Evolutionary conservation across 23 tunicate genomes (phyloP).

Genomic region (Corella eumyota): DNA sequence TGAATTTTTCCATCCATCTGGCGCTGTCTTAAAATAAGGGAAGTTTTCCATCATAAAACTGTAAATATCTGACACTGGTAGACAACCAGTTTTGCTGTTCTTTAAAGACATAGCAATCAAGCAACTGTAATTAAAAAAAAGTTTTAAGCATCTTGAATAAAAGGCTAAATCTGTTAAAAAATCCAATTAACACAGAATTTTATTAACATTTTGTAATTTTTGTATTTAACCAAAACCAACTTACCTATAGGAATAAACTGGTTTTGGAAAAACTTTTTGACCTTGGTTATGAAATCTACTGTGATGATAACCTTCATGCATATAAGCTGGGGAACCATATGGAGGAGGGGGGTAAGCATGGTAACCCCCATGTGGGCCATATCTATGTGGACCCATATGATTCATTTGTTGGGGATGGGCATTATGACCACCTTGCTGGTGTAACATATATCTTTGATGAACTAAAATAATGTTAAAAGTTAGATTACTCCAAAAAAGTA

Average conservation of each 20-base stretch:
- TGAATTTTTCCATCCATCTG: slow-evolving; percentile 95
- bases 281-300: slow-evolving; percentile 28
- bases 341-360: slow-evolving; percentile 91
- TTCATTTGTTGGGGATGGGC: slow-evolving; percentile 35
- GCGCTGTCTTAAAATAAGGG: slow-evolving; percentile 97
- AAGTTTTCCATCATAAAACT: slow-evolving; percentile 97
- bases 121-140: slow-evolving; percentile 47
- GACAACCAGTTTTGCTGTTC: slow-evolving; percentile 79
- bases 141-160: too few relatives aligned
- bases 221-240: neutral
- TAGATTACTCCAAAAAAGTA: neutral
- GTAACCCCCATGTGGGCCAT: slow-evolving; percentile 13
- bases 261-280: slow-evolving; percentile 86
- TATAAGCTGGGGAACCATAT: slow-evolving; percentile 30
- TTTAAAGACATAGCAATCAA: slow-evolving; percentile 88
- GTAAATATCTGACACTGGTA: slow-evolving; percentile 93
- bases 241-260: slow-evolving; percentile 94
- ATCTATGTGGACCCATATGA: slow-evolving; percentile 22
- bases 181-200: neutral
- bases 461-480: slow-evolving; percentile 1
- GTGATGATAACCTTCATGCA: slow-evolving; percentile 33
- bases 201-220: neutral
- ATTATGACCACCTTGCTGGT: too few relatives aligned
- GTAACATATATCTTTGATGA: slow-evolving; percentile 31
- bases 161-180: neutral